phyloP scores from a whole-genome alignment of 1,140 invertebrate genomes.

The Diuraphis noxia region DNA sequence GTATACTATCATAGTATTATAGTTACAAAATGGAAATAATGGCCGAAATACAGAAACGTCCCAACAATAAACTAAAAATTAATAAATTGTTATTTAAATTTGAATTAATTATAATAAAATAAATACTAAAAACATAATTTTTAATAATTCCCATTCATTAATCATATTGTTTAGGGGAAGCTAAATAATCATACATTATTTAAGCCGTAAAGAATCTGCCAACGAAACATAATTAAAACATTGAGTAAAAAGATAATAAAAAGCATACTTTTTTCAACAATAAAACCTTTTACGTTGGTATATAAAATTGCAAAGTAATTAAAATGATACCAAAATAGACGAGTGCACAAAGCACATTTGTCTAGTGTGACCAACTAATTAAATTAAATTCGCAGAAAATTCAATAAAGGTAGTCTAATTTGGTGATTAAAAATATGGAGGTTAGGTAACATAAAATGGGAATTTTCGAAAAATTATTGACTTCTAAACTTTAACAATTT shows the following conservation, averaged over 20 bases:
- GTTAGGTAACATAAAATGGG: background rate
- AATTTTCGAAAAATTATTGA: background rate
- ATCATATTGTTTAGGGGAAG: background rate
- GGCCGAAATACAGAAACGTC: too few relatives aligned
- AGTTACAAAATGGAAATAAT: too few relatives aligned
- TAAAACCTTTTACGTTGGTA: background rate
- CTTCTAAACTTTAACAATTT: background rate
- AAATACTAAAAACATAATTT: background rate
- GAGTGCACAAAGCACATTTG: background rate
- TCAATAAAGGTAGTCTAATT: background rate
- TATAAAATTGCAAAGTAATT: background rate
- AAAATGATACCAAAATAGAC: conserved; percentile 11
- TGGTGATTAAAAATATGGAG: background rate
- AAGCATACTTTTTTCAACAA: background rate
- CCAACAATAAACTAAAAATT: too few relatives aligned
- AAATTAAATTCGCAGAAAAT: background rate
- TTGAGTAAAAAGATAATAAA: background rate
- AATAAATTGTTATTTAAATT: too few relatives aligned
- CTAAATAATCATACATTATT: background rate
- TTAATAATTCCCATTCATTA: background rate
- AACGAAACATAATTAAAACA: background rate
- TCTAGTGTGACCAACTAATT: background rate
- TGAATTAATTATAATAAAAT: background rate
- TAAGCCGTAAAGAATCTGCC: background rate
- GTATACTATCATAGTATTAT: too few relatives aligned